Base-by-base conservation (phyloP, 2,797 vertebrate species). In the Oreortyx pictus region DNA sequence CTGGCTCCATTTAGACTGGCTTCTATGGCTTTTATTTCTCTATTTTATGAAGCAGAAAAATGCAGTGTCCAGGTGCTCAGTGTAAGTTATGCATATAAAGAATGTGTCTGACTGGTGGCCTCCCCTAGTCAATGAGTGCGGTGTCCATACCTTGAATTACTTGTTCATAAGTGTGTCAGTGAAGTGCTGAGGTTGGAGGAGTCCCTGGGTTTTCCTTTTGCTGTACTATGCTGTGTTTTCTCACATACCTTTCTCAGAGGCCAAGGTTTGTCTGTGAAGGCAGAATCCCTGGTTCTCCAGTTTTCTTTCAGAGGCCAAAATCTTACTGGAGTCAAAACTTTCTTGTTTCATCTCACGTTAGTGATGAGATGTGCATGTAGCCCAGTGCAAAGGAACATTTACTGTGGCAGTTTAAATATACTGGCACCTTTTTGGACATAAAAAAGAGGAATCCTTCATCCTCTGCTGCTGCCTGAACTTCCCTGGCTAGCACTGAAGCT, bases 251-350 rank as follows among this genome's bases (percentile, higher is more conserved):
- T 87, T 82, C 46, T 82, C 59, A 27, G 83, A 66, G 22, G 23
- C 43, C 50, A 50, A 78, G 7, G 31, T 89, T 80, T 86, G 22
- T 79, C 33, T 64, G 11, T 71, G 59, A 77, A 60, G 62, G 44
- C 50, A 70, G 46, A 66, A 65, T 78, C 35, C 61, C 41, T 73
- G 35, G 9, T 90, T 78, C 35, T 65, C 41, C 76, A 43, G 11
- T 90, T 94, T 74, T 77, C 18, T 74, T 92, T 80, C 33, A 67
- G 46, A 72, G 61, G n/a, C 46, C 19, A 82, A n/a, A 85, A 61
- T 65, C 33, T 65, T 76, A n/a, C 27, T 46, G 67, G 62, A 75
- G 59, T 35, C 43, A 64, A 33, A 84, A 52, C 6, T 56, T 9
- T 27, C 31, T 35, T 82, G 23, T 85, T 88, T 92, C 61, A 72